Conservation (phyloP, 2,888 invertebrate species). For the Orchesella flavescens region DNA sequence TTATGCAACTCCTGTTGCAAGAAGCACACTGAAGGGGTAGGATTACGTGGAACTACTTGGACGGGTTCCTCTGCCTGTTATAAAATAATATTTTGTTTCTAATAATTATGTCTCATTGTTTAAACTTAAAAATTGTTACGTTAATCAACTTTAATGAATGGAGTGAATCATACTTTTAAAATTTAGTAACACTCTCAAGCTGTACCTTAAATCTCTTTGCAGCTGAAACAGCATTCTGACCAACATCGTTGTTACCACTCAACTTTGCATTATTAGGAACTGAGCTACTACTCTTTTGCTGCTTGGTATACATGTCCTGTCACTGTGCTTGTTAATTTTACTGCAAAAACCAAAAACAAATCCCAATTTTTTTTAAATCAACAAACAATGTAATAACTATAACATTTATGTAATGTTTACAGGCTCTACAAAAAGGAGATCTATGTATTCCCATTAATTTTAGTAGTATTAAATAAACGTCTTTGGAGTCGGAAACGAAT, state of each 20-base stretch:
- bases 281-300: slow-evolving; percentile 50
- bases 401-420: too few relatives aligned
- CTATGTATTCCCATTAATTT: too few relatives aligned
- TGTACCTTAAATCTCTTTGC: slow-evolving; percentile 79
- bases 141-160: too few relatives aligned
- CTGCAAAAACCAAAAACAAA: too few relatives aligned
- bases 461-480: too few relatives aligned
- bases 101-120: background rate
- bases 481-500: too few relatives aligned
- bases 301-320: slow-evolving; percentile 62
- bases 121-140: too few relatives aligned
- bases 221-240: slow-evolving; percentile 72
- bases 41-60: slow-evolving; percentile 29
- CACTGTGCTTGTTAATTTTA: slow-evolving; percentile 75
- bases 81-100: background rate
- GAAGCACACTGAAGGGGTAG: slow-evolving; percentile 80
- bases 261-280: slow-evolving; percentile 31
- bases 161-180: too few relatives aligned
- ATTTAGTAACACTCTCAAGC: too few relatives aligned
- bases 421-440: too few relatives aligned
- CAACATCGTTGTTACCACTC: slow-evolving; percentile 24
- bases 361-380: too few relatives aligned
- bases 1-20: slow-evolving; percentile 88
- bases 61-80: slow-evolving; percentile 61
- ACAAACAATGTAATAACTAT: too few relatives aligned